phyloP scores from a whole-genome alignment of 2,888 invertebrate genomes.

The Ferrisia virgata region DNA sequence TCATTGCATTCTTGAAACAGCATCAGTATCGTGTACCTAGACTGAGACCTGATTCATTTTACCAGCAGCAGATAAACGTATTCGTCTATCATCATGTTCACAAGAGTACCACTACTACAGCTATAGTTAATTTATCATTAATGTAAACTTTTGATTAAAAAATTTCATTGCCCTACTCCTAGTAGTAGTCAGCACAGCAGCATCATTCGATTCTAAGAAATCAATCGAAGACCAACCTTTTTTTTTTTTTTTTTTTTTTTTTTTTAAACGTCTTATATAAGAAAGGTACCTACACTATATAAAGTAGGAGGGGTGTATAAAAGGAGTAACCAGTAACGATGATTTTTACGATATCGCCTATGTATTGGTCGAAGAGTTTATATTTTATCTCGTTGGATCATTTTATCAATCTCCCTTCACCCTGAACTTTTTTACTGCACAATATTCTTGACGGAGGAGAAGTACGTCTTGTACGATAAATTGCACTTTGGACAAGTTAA shows the following conservation, averaged over 20 bases:
- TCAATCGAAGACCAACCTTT: background rate
- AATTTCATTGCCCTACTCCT: slow-evolving; percentile 42
- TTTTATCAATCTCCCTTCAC: background rate
- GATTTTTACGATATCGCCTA: too few relatives aligned
- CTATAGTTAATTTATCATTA: slow-evolving; percentile 39
- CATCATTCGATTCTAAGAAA: slow-evolving; percentile 34
- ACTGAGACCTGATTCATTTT: background rate
- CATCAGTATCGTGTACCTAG: background rate
- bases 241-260: background rate
- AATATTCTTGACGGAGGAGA: too few relatives aligned
- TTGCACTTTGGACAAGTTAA: background rate
- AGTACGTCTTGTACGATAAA: background rate
- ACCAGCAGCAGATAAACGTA: background rate
- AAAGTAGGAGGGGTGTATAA: too few relatives aligned
- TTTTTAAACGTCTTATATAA: too few relatives aligned
- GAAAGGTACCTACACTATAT: too few relatives aligned
- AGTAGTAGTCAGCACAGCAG: too few relatives aligned
- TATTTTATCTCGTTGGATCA: too few relatives aligned
- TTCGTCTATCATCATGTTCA: background rate
- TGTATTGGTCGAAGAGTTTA: too few relatives aligned
- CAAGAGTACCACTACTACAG: too few relatives aligned
- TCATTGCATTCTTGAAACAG: slow-evolving; percentile 17
- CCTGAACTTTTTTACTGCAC: too few relatives aligned
- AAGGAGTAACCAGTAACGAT: too few relatives aligned
- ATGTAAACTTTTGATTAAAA: slow-evolving; percentile 44